phyloP scores from a whole-genome alignment of 1,140 invertebrate genomes.

The Rhopalosiphum padi region DNA sequence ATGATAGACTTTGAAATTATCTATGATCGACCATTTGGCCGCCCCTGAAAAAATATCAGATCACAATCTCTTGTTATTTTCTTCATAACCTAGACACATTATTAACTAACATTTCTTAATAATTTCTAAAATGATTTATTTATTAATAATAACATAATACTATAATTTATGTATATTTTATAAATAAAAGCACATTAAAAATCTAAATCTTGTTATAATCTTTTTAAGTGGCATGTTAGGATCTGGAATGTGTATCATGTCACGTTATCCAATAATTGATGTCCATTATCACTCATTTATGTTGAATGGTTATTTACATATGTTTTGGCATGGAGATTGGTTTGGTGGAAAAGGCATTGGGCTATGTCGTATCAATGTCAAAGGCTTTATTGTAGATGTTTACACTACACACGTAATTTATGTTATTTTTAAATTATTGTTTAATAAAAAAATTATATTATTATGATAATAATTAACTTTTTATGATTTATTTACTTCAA shows the following conservation, averaged over 20 bases:
- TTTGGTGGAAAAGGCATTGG: slow-evolving; percentile 97
- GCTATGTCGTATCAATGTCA: slow-evolving; percentile 77
- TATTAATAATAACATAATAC: background rate
- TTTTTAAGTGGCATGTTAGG: slow-evolving; percentile 84
- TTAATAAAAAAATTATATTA: background rate
- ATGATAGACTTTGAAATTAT: too few species aligned
- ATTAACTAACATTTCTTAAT: background rate
- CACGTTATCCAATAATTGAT: slow-evolving; percentile 84
- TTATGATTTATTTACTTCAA: background rate
- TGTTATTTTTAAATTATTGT: background rate
- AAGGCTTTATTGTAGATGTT: slow-evolving; percentile 78
- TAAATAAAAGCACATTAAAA: background rate
- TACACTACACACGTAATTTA: slow-evolving; percentile 89
- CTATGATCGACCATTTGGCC: too few species aligned
- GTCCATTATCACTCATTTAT: slow-evolving; percentile 91
- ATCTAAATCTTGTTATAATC: background rate
- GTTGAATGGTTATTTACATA: slow-evolving; percentile 96
- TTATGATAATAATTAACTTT: background rate
- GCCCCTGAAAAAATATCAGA: background rate
- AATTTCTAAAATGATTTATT: background rate
- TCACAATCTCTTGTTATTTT: background rate
- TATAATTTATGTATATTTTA: background rate
- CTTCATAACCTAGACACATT: background rate
- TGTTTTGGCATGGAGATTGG: slow-evolving; percentile 96
- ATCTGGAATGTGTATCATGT: slow-evolving; percentile 91